These are phyloP conservation scores for Glyptemys insculpta DNA, from an alignment of 2,797 vertebrate genomes.

Conservation along the genomic window DNA sequence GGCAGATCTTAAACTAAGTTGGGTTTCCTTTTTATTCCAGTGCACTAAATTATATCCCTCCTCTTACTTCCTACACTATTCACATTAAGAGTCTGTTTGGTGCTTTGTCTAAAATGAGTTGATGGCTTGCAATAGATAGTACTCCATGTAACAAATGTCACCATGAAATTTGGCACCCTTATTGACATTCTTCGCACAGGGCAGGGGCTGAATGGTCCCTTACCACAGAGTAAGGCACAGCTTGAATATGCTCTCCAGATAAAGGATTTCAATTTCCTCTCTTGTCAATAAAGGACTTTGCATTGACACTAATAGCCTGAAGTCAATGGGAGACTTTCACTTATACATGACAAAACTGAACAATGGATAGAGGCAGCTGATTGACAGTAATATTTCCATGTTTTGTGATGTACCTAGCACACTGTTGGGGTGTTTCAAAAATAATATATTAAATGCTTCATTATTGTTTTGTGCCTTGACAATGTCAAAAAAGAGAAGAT, in stretches of 20 bases:
- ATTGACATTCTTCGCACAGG: background rate
- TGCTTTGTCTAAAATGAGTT: background rate
- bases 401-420: background rate
- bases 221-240: background rate
- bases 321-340: background rate
- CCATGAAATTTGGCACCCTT: background rate
- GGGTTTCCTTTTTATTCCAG: background rate
- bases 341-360: background rate
- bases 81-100: background rate
- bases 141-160: background rate
- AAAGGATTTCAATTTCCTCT: background rate
- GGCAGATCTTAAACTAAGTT: background rate
- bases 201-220: background rate
- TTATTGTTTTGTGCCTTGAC: background rate
- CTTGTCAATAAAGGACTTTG: background rate
- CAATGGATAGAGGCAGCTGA: background rate
- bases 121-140: background rate
- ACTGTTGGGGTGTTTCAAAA: background rate
- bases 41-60: background rate
- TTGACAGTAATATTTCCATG: rapidly evolving
- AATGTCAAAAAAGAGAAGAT: background rate
- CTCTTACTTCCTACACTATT: background rate
- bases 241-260: background rate
- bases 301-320: background rate
- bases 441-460: background rate